Evolutionary conservation across 2,797 vertebrate species (phyloP).

Genomic region (Netta rufina): DNA sequence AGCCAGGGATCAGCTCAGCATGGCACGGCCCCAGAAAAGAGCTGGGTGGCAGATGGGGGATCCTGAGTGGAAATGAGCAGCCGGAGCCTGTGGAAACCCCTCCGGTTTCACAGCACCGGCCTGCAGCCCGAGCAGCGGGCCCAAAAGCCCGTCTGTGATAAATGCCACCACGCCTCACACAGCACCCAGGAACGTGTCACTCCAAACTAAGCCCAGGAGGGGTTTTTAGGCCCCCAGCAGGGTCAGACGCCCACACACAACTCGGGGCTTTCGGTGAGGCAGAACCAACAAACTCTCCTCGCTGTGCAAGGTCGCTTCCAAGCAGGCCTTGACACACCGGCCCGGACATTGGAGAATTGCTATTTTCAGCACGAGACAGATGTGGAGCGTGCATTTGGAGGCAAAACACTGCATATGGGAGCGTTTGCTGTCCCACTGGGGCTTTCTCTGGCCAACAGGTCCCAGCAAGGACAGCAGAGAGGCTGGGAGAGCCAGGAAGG

Average conservation of each 20-base stretch:
- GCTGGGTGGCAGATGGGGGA: neutral
- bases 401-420: slow-evolving; percentile 34
- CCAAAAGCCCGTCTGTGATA: neutral
- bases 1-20: neutral
- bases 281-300: neutral
- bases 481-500: neutral
- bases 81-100: neutral
- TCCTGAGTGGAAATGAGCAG: neutral
- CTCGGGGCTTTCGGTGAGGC: neutral
- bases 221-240: neutral
- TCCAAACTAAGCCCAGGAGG: neutral
- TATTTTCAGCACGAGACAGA: neutral
- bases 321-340: neutral
- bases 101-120: neutral
- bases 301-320: neutral
- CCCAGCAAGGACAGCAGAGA: slow-evolving; percentile 38
- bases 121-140: neutral
- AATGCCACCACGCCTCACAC: neutral
- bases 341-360: neutral
- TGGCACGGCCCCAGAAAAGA: neutral
- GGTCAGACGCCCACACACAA: neutral
- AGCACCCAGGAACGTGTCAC: neutral
- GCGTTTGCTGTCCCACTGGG: neutral
- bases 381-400: neutral
- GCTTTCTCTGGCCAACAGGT: neutral